These are phyloP conservation scores for Chaenogobius annularis DNA, from an alignment of 2,113 vertebrate genomes.

Conservation along the genomic window DNA sequence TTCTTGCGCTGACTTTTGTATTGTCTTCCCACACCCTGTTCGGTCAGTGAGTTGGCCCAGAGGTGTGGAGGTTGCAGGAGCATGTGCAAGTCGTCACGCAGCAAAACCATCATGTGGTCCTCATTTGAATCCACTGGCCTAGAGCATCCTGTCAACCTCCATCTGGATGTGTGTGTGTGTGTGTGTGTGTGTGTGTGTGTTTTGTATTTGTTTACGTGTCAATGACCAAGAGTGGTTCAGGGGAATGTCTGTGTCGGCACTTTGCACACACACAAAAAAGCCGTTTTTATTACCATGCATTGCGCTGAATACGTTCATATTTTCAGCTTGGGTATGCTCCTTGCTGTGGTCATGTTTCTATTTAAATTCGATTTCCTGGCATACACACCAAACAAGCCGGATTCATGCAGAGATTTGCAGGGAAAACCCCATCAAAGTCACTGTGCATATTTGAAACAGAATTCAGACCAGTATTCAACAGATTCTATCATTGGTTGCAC, in stretches of 20 bases:
- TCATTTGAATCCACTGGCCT: constrained; percentile 73
- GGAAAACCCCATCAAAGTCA: background rate
- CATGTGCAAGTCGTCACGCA: constrained; percentile 74
- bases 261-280: constrained; percentile 31
- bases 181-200: constrained; percentile 27
- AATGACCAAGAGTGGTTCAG: constrained; percentile 62
- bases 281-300: constrained; percentile 36
- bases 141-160: constrained; percentile 74
- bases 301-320: constrained; percentile 11
- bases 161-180: constrained; percentile 62
- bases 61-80: constrained; percentile 63
- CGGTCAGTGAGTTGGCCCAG: constrained; percentile 21
- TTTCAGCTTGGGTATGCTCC: constrained; percentile 17
- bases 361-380: constrained; percentile 12
- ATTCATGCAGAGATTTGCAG: background rate
- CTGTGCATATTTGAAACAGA: background rate
- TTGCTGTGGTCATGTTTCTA: constrained; percentile 24
- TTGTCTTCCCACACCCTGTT: constrained; percentile 9
- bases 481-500: background rate
- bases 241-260: constrained; percentile 49
- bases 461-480: background rate
- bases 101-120: constrained; percentile 66
- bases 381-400: constrained; percentile 2
- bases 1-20: background rate
- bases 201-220: constrained; percentile 65